Base-by-base conservation (phyloP, 2,113 vertebrate genomes). In the Elaphurus davidianus region DNA sequence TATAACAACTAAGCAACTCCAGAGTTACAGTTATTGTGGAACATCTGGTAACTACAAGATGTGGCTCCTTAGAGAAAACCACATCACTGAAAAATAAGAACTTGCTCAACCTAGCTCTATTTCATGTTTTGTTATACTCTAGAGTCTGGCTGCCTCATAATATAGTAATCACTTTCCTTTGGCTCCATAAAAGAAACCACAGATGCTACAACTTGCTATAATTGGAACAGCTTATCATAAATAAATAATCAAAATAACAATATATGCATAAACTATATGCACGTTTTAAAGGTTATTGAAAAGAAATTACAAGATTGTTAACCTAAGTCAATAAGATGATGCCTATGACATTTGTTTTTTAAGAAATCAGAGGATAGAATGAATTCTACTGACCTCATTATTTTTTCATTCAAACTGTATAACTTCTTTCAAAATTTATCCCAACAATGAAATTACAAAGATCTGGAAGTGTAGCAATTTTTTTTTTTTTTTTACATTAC, bases 41-140 rank as follows among this genome's bases (percentile, higher is more conserved):
- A 99, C 99, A 99, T 99, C 99, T 99, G 99, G 98, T 98, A 98
- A 97, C 97, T 98, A 98, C 98, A 99, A 98, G 98, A 99, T 98
- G 98, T 95, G 97, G 91, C 91, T 99, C 98, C 98, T 98, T 84
- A 96, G 98, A 99, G 98, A 98, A 98, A 98, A 98, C 97, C 97
- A 93, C 87, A 96, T 95, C 3, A 19, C 86, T 98, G 87, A 97
- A 99, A 99, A 99, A 98, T 99, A 96, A 98, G 98, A 98, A 98
- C 93, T 97, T 98, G 97, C 96, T 98, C 96, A 98, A 97, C 91
- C 97, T 96, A 87, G 90, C 97, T 98, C 97, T 98, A 98, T 98
- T 99, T 99, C 97, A 98, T 97, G 95, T 98, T 99, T 98, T 98
- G 97, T 98, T 98, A 98, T 97, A 98, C 98, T 96, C 98, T 27